Evolutionary conservation across 2,888 invertebrate genomes (phyloP), one percentile per base, ranked within the genome.

Genomic region (Sphaeridia pumilis): DNA sequence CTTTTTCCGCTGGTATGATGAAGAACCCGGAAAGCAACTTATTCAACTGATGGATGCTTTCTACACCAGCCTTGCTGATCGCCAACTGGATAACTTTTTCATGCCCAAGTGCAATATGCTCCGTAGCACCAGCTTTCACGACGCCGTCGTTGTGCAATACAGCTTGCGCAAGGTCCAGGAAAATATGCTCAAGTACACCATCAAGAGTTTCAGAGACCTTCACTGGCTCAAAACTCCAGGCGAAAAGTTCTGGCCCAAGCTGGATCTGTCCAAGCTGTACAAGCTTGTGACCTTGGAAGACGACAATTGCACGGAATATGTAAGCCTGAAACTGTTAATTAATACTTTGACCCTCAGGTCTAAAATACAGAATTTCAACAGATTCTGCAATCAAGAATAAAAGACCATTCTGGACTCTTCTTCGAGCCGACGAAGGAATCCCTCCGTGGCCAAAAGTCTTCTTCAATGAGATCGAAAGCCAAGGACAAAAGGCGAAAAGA

Each of bases 81-180:
- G 78, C 44, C 72, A 75, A 41, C 72, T 87, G 49, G 76, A 76
- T 2, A 83, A 86, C 70, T 88, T 82, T 67, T 88, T 87, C 68
- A 75, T 87, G 47, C 75, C 75, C 46, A 76, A 75, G 38, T 80
- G 81, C 59, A 87, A 88, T 70, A 74, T 84, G 47, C 80, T 87
- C 57, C 80, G 81, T 67, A 80, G 79, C 61, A 78, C 83, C 55
- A 81, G 83, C 0, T 76, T 76, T 54, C 78, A 78, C 26, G 72
- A 80, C 31, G 66, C 85, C 1, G 69, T 79, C 24, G 74, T 76
- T 54, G 73, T 82, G n/a, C 83, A 84, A 67, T 76, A 78, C 61
- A 76, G 76, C 47, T 70, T 87, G 49, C 77, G 78, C 10, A 75
- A 80, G 56, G 80, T 87, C 34, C 70, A 79, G 2, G 82, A 85